Percentiles rank a stretch among this genome's conserved stretches.
These are phyloP conservation scores for Euura lappo DNA, from an alignment of 1,140 invertebrate genomes.

Conservation along the genomic window DNA sequence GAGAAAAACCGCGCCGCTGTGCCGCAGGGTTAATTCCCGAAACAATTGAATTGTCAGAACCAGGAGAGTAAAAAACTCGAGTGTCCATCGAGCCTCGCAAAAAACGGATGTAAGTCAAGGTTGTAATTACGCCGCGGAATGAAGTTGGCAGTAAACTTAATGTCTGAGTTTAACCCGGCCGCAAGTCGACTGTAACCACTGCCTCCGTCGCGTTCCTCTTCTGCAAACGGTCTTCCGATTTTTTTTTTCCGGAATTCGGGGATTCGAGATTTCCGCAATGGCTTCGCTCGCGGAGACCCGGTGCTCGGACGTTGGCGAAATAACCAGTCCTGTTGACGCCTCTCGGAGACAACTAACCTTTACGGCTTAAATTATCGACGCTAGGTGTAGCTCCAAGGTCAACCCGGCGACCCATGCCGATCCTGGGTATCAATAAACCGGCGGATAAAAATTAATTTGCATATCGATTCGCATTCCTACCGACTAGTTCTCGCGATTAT, in stretches of 20 bases:
- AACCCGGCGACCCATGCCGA: background rate
- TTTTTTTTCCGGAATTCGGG: background rate
- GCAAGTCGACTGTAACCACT: background rate
- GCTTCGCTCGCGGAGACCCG: background rate
- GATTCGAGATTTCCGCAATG: background rate
- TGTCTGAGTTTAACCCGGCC: too few species aligned
- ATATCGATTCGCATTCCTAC: background rate
- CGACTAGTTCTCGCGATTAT: background rate
- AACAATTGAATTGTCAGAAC: too few species aligned
- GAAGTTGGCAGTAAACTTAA: background rate
- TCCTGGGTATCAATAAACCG: background rate
- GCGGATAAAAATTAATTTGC: background rate
- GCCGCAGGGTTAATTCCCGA: too few species aligned
- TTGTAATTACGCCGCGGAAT: background rate
- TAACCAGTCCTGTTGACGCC: background rate
- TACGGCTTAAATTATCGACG: background rate
- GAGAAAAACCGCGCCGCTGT: too few species aligned
- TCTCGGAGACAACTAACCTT: background rate
- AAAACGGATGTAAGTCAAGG: background rate
- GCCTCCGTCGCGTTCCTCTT: background rate
- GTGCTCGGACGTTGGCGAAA: background rate
- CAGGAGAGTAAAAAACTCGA: background rate
- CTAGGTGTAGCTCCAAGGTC: background rate
- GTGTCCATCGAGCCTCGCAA: background rate
- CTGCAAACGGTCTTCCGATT: background rate